A percentile compares a stretch with the other conserved stretches of the same genome.
These are phyloP conservation scores for Axea sp. DNA, from an alignment of 2,888 invertebrate species.

Conservation along the genomic window DNA sequence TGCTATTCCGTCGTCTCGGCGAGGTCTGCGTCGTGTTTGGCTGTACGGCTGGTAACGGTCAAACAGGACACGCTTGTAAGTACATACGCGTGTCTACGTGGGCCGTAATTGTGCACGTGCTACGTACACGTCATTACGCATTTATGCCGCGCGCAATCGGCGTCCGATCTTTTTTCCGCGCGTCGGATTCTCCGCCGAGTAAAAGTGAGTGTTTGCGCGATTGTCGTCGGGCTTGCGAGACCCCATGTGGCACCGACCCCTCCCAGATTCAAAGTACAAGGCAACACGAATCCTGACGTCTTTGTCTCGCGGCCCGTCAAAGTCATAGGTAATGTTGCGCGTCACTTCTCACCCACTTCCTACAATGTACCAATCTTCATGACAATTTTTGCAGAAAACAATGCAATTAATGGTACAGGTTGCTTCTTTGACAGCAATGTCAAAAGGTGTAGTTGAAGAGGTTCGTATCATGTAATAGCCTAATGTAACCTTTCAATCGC, in stretches of 20 bases:
- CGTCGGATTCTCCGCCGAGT: constrained; percentile 55
- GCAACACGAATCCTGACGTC: constrained; percentile 59
- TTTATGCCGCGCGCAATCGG: constrained; percentile 55
- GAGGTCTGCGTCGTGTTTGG: constrained; percentile 48
- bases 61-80: constrained; percentile 56
- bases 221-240: constrained; percentile 49
- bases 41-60: constrained; percentile 57
- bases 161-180: constrained; percentile 39
- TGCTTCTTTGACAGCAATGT: background rate
- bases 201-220: constrained; percentile 55
- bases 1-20: constrained; percentile 49
- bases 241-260: constrained; percentile 58
- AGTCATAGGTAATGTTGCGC: constrained; percentile 11
- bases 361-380: background rate
- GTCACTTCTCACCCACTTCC: constrained; percentile 27
- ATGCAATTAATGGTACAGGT: background rate
- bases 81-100: constrained; percentile 43
- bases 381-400: constrained; percentile 1
- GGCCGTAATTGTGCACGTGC: constrained; percentile 61
- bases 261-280: constrained; percentile 63
- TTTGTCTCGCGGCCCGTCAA: constrained; percentile 54
- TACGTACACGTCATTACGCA: constrained; percentile 62
- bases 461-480: no score
- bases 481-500: no score
- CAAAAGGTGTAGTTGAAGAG: background rate